Conservation (phyloP, 2,888 invertebrate species). For the Stenolophus ochropezus region DNA sequence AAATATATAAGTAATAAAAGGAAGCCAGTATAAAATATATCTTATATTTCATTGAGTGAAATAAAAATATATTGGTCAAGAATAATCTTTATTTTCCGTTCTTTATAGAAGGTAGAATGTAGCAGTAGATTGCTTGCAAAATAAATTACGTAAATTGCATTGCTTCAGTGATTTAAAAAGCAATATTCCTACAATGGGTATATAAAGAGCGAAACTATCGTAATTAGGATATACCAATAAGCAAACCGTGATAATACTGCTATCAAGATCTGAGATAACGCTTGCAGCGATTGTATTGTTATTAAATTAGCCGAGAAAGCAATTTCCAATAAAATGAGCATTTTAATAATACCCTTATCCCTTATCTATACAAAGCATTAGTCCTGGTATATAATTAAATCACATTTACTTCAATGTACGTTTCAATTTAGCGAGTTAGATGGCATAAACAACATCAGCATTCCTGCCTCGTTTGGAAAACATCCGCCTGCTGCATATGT, state of each 20-base stretch:
- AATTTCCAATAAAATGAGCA: slow-evolving; percentile 9
- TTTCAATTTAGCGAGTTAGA: slow-evolving; percentile 4
- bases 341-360: slow-evolving; percentile 27
- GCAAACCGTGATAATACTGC: slow-evolving; percentile 15
- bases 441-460: slow-evolving; percentile 27
- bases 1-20: no score
- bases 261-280: slow-evolving; percentile 31
- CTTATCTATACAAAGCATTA: slow-evolving; percentile 16
- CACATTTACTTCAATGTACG: slow-evolving; percentile 10
- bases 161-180: neutral
- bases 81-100: no score
- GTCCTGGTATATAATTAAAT: slow-evolving; percentile 12
- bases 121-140: neutral
- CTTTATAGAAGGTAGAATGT: no score
- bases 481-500: slow-evolving; percentile 23
- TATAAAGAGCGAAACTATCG: neutral
- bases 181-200: neutral
- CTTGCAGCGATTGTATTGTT: slow-evolving; percentile 2
- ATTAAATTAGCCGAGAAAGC: neutral
- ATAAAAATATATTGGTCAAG: no score
- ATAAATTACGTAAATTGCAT: neutral
- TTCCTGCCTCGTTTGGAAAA: slow-evolving; percentile 17
- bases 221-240: slow-evolving; percentile 8
- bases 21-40: no score
- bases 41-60: no score